A percentile compares a stretch with the other conserved stretches of the same genome.
phyloP scores from a whole-genome alignment of 2,797 vertebrate species.

The Tadarida brasiliensis region DNA sequence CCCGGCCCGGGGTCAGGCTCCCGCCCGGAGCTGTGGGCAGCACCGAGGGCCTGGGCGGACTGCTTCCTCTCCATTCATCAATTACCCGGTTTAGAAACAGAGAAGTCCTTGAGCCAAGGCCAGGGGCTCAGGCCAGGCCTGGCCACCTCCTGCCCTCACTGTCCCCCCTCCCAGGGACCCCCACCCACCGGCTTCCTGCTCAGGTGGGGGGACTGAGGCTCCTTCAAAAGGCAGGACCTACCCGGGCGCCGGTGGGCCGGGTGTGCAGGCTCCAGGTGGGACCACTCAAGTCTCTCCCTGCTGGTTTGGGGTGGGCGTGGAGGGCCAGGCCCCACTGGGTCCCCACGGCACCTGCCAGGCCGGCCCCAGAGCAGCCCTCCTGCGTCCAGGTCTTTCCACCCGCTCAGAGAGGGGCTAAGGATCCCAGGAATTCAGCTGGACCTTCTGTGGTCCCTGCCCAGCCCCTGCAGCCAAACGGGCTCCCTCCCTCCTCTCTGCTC shows the following conservation, averaged over 20 bases:
- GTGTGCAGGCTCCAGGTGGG: neutral
- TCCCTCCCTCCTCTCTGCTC: too few species aligned
- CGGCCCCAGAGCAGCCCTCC: neutral
- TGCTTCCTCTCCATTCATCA: neutral
- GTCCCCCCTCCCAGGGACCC: neutral
- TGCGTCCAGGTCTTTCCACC: neutral
- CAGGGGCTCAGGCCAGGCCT: neutral
- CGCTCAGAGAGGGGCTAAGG: fast-evolving
- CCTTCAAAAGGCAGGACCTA: neutral
- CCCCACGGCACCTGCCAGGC: neutral
- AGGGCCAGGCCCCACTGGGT: neutral
- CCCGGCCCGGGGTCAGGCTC: neutral
- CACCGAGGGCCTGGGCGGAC: neutral
- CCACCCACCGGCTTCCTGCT: neutral
- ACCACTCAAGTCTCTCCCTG: neutral
- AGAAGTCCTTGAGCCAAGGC: neutral
- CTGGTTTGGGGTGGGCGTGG: fast-evolving
- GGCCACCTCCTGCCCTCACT: neutral
- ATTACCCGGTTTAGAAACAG: conserved; percentile 55
- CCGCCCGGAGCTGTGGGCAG: neutral
- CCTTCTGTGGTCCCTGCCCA: fast-evolving
- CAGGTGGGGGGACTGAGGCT: neutral
- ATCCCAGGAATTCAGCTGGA: neutral
- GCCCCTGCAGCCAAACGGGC: neutral
- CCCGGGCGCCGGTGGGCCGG: neutral